Base-by-base conservation (phyloP, 2,113 vertebrate species). In the Megalops atlanticus region DNA sequence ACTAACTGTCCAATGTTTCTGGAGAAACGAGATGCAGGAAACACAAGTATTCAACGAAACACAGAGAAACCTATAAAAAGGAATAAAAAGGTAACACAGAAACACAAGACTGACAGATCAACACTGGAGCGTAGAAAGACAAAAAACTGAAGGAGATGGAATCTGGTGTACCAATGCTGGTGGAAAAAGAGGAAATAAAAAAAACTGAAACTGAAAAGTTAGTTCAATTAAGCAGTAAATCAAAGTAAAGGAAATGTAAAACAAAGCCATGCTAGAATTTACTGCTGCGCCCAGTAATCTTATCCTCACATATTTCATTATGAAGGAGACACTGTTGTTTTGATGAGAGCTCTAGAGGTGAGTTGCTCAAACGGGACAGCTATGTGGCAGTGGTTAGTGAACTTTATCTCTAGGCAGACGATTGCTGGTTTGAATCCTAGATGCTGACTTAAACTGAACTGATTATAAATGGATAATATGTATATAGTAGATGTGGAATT, bases 141-240 rank as follows among this genome's bases (percentile, higher is more conserved):
- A 95, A 49, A 94, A 95, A 91, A 91, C 54, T 2, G n/a, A 64
- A 31, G 54, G 54, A 64, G 54, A 64, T 64, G 54, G 84, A 94
- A 94, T 91, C 92, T 94, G 92, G 93, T 89, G 94, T 94, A 92
- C 94, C 94, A 93, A 95, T 95, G 94, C 94, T 94, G 93, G 94
- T 94, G 93, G 92, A 93, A 94, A 92, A 94, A 92, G 87, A 88
- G 88, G 4, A 31, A 36, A 38, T 36, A 71, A 36, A 12, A 71
- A 36, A 36, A 38, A 16, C 16, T 16, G 36, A 71, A 70, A 35
- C 27, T 36, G 64, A 71, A 71, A 38, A 38, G 35, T 71, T 71
- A 71, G 69, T 36, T 36, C 18, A 27, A 64, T 64, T 64, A 64
- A 64, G n/a, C n/a, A 21, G 24, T 31, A 64, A 64, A 24, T 7